phyloP scores from a whole-genome alignment of 92 coral and sea anemone species.

The Bergia sp. region DNA sequence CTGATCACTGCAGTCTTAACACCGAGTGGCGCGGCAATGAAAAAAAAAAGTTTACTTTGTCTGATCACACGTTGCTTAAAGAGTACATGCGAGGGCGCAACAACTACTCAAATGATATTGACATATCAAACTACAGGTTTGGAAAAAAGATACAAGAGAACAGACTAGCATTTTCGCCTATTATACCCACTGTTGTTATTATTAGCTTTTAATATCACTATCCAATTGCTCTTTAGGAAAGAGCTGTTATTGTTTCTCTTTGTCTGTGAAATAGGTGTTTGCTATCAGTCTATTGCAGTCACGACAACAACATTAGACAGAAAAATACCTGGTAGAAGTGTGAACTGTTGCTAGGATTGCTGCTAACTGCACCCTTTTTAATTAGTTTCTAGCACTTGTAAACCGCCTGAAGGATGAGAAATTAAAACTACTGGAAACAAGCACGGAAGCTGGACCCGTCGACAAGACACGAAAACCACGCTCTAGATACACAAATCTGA shows the following conservation, averaged over 20 bases:
- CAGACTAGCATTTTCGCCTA: background rate
- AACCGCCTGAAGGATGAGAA: slow-evolving; percentile 84
- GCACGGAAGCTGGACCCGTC: background rate
- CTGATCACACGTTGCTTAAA: background rate
- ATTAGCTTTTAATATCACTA: slow-evolving; percentile 17
- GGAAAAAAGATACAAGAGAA: background rate
- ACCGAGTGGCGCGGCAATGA: background rate
- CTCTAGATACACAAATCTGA: background rate
- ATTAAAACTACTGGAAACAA: slow-evolving; percentile 62
- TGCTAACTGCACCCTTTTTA: slow-evolving; percentile 1
- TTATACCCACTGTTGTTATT: background rate
- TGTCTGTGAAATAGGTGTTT: slow-evolving; percentile 24
- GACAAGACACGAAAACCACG: slow-evolving; percentile 9
- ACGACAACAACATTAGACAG: slow-evolving; percentile 27
- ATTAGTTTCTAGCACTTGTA: slow-evolving; percentile 76
- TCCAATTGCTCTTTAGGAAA: slow-evolving; percentile 9
- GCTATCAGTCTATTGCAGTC: slow-evolving; percentile 11
- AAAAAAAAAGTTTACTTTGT: background rate
- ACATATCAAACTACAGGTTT: background rate
- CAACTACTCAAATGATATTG: background rate
- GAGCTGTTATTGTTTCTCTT: slow-evolving; percentile 15
- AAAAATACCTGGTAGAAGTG: slow-evolving; percentile 11
- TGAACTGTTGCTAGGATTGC: slow-evolving; percentile 33
- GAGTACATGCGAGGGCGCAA: background rate
- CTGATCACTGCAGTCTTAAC: background rate